Conservation (phyloP, 2,888 invertebrate genomes). For the Arctia plantaginis region DNA sequence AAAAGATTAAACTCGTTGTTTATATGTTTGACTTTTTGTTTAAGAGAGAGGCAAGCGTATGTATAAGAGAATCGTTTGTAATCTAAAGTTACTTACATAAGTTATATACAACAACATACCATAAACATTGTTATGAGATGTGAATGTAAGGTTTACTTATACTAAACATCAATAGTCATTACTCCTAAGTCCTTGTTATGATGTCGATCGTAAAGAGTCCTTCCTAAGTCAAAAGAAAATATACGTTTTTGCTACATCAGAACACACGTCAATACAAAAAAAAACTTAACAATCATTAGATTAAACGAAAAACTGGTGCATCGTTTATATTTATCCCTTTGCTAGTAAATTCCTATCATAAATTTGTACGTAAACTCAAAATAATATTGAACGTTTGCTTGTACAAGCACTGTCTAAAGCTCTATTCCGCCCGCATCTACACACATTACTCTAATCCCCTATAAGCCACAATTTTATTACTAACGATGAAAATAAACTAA, state of each 20-base stretch:
- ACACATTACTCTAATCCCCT: conserved; percentile 60
- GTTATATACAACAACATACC: too few species aligned
- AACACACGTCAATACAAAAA: neutral
- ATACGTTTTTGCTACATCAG: neutral
- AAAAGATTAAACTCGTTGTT: too few species aligned
- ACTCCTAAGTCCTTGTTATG: neutral
- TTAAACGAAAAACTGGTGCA: neutral
- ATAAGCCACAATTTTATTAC: conserved; percentile 70
- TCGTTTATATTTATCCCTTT: neutral
- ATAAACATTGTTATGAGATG: too few species aligned
- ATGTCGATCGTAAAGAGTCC: neutral
- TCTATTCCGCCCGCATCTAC: conserved; percentile 63
- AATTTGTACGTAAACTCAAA: conserved; percentile 27
- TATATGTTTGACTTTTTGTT: too few species aligned
- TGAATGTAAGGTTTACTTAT: too few species aligned
- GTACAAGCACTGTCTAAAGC: neutral
- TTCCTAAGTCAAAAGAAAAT: neutral
- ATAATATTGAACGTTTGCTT: conserved; percentile 23
- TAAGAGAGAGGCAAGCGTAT: too few species aligned
- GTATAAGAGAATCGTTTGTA: too few species aligned
- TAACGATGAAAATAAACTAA: conserved; percentile 71
- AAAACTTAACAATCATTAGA: neutral
- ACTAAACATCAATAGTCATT: too few species aligned
- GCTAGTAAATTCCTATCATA: neutral
- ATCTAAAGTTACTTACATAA: too few species aligned